Evolutionary conservation across 2,888 invertebrate genomes (phyloP), one percentile per base, ranked within the genome.

Genomic region (Stomorhina lunata): DNA sequence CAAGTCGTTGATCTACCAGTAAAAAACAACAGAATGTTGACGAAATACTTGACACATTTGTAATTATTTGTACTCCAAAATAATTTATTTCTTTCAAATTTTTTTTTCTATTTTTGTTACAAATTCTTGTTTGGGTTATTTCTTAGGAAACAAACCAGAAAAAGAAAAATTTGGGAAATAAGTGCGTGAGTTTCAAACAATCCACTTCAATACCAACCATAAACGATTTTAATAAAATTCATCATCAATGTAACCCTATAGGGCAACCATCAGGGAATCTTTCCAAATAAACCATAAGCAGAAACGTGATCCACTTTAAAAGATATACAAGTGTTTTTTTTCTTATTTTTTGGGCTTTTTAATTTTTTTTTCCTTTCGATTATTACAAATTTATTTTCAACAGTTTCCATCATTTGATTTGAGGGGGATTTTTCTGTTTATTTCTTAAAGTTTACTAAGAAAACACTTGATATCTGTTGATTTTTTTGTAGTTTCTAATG

Each of bases 11-110:
- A 37, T 25, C 10, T 34, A 59, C 40, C n/a, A 15, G n/a, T n/a
- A n/a, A n/a, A n/a, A n/a, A 7, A 22, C 22, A 48, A 72, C 55
- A 65, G 55, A 20, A 71, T 79, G 78, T 55, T 81, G 81, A 78
- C 68, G 73, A 57, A 43, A 37, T 34, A 78, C 81, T 81, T 81
- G 81, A 78, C 81, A 78, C 78, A 57, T 78, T 73, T 75, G n/a
- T 61, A 68, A 78, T 78, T 75, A 34, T 81, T 78, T 77, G 68
- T 17, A 27, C 34, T 43, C 15, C 53, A 72, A 37, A 69, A 45
- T 45, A 53, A 75, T 65, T 65, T 22, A 32, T 63, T 40, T 55
- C 15, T 40, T 45, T 72, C 45, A 48, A 20, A 6, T 32, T 27
- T 6, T 17, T 63, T 63, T 22, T n/a, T n/a, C n/a, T n/a, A n/a